Base-by-base conservation (phyloP, 2,888 invertebrate genomes). In the Thera britannica region DNA sequence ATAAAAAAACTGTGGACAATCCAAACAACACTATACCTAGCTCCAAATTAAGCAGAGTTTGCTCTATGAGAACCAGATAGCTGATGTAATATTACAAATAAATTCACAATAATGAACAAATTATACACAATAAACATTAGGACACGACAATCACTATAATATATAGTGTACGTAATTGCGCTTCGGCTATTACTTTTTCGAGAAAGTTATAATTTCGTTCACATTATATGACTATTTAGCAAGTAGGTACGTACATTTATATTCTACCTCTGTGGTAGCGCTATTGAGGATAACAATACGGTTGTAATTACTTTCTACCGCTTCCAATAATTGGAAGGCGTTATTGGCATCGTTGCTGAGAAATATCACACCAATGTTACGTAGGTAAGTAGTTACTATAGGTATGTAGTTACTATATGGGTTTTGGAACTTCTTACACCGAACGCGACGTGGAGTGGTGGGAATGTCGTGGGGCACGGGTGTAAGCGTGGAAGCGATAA, bases 271-370 rank as follows among this genome's bases (percentile, higher is more conserved):
- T 48, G 23, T 12, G 12, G 0, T 36, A 23, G 6, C 55, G 54
- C 3, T 56, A 56, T 58, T 52, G 55, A 56, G 57, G 44, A 51
- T 65, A 59, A 59, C 59, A 59, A 65, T 63, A 51, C 46, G 54
- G 2, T 38, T 1, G 56, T 61, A 61, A 55, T 48, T 60, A 57
- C 38, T 55, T 62, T 48, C 44, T 56, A 56, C 51, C 49, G 59
- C 23, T 52, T 60, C 5, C 56, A 23, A 61, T 65, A 60, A 60
- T 65, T 60, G 65, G 57, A 65, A 57, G 60, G 56, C 58, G 56
- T 57, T 65, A 65, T 65, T 23, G 23, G 23, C 23, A 23, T 23
- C 60, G 12, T n/a, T 38, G 38, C 34, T 41, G 35, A 12, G 36
- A 44, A n/a, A 44, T 52, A 52, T 57, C 5, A 34, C 2, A 7